Conservation (phyloP, 2,113 vertebrate genomes). For the Tenebrosternarchus preto region DNA sequence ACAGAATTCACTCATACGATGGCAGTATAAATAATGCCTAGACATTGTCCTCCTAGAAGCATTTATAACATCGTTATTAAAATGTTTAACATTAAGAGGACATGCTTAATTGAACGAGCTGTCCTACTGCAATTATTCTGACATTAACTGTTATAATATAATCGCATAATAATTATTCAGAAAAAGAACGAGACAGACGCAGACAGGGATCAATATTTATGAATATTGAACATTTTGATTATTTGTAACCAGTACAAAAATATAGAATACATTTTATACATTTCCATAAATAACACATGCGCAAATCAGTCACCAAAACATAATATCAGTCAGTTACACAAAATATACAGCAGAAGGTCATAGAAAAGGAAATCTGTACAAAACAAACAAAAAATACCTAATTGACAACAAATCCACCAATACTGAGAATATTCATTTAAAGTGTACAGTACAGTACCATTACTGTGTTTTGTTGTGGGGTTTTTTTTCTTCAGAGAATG, state of each 20-base stretch:
- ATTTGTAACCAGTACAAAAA: constrained; percentile 51
- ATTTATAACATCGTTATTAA: too few species aligned
- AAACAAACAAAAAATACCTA: neutral
- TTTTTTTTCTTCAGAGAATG: neutral
- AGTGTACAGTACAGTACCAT: neutral
- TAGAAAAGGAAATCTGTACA: neutral
- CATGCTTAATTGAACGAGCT: neutral
- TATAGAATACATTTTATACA: constrained; percentile 37
- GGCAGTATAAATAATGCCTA: neutral
- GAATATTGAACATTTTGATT: constrained; percentile 32
- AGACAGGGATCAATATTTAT: constrained; percentile 15
- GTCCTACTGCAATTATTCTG: neutral
- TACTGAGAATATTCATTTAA: constrained; percentile 6
- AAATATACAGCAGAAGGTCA: constrained; percentile 23
- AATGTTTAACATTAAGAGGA: too few species aligned
- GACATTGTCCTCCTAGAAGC: too few species aligned
- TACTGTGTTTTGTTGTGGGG: too few species aligned
- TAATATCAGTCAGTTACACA: neutral
- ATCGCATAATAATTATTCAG: constrained; percentile 84
- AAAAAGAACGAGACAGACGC: constrained; percentile 17
- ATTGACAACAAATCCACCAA: neutral
- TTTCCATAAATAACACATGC: constrained; percentile 45
- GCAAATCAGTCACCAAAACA: neutral
- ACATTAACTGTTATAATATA: neutral
- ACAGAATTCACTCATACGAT: constrained; percentile 13